Base-by-base conservation (phyloP, 2,797 vertebrate species). In the Parauchenoglanis ngamensis region DNA sequence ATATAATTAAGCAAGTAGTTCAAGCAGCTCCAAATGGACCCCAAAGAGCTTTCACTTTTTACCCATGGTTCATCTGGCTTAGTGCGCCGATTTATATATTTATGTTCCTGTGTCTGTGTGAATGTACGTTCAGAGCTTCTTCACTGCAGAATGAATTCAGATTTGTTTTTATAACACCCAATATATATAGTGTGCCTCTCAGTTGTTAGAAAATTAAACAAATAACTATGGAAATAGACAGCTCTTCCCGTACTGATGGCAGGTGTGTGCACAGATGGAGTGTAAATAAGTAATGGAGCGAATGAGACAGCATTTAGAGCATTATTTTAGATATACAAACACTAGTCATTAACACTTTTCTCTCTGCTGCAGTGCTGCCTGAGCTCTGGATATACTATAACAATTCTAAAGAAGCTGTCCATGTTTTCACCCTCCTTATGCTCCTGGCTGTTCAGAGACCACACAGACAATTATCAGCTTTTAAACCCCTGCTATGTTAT, bases 1-100 rank as follows among this genome's bases (percentile, higher is more conserved):
- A 91, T 93, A 92, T 92, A 94, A 94, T 94, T 94, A 94, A 89
- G 91, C 92, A 93, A 94, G 92, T 92, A 94, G 93, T 93, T 94
- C 94, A 94, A 93, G 93, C 93, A 93, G 93, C 91, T 92, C 92
- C 92, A 93, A 94, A 95, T 92, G 90, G 83, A 91, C 92, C 94
- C 93, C 83, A 68, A 92, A 93, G 93, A 92, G 87, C 75, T 80
- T 89, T 81, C 86, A 23, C 80, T 86, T 89, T 81, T 87, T 86
- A 84, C 85, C 80, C 75, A 63, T 84, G 86, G 90, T 87, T 88
- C 52, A 86, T 85, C 87, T 67, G 85, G 92, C 93, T 91, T 90
- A 89, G 83, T 91, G 85, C 88, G 77, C 59, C 88, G 86, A 54
- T 79, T 78, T 91, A 90, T 90, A 84, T 86, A 84, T 90, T 84